Percentiles rank a stretch among this genome's conserved stretches.
phyloP scores from a whole-genome alignment of 1,140 invertebrate species.

The Sminthurinus signatus region DNA sequence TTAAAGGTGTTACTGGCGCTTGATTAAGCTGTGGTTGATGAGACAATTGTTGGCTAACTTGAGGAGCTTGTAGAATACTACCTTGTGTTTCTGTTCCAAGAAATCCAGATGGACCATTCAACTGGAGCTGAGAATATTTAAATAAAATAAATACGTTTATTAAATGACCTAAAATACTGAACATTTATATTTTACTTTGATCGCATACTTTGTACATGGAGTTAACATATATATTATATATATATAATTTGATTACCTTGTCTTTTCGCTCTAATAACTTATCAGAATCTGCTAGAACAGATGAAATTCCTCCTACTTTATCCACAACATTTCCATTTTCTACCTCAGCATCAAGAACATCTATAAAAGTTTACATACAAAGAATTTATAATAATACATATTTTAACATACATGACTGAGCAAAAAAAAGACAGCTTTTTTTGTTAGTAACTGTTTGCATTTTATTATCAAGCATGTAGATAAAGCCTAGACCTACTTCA shows the following conservation, averaged over 20 bases:
- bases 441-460: no score
- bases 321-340: slow-evolving; percentile 3
- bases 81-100: neutral
- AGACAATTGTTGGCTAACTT: neutral
- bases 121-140: neutral
- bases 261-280: neutral
- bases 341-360: slow-evolving; percentile 48
- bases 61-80: neutral
- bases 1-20: neutral
- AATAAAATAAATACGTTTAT: neutral
- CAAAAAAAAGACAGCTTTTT: no score
- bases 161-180: no score
- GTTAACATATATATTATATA: no score
- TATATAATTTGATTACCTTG: neutral
- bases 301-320: neutral
- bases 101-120: neutral
- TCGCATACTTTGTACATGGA: no score
- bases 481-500: no score
- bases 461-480: no score
- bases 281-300: neutral
- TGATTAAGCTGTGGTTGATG: neutral
- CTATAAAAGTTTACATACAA: no score
- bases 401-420: no score
- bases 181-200: no score
- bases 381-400: no score